Base-by-base conservation (phyloP, 2,797 vertebrate species). In the Gallirallus australis region DNA sequence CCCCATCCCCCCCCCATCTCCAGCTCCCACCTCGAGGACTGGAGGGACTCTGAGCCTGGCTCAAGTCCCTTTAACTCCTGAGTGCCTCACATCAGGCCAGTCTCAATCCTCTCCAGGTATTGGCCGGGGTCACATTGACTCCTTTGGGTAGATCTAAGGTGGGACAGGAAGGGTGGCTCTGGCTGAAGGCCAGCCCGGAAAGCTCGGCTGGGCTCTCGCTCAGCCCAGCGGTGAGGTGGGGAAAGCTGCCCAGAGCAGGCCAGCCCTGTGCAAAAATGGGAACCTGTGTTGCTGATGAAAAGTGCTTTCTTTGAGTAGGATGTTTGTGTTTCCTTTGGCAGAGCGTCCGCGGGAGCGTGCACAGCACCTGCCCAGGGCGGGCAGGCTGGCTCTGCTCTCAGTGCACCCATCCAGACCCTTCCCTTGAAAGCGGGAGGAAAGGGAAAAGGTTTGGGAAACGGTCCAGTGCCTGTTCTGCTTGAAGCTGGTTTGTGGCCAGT, bases 321-420 rank as follows among this genome's bases (percentile, higher is more conserved):
- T 90, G 96, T 96, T 95, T 91, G 87, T 94, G 93, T 96, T 97
- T 91, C 95, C 93, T 35, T 93, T 94, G 95, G 96, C 96, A 84
- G 72, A 13, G 70, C 1, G 1, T 79, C 48, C 0, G 6, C 27
- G 2, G 91, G 88, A 96, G 63, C 4, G 8, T 65, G 88, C 60
- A 9, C 66, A 86, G 95, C 94, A 94, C 96, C 96, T 96, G 92
- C 87, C 52, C 4, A 2, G 69, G 56, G 80, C 10, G 7, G 50
- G 47, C 4, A 2, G 31, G 79, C 82, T 68, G 88, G 83, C 82
- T 40, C 79, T 37, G 79, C 73, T 72, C 90, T 47, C 69, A 2
- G 21, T 0, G 25, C 72, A 12, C 53, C 89, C 83, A 71, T 68
- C 86, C 86, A 56, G 77, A 35, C 70, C 53, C 81, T 91, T 64